Evolutionary conservation across 2,797 vertebrate genomes (phyloP), one percentile per base, ranked within the genome.

Genomic region (Platyrinchus mystaceus): DNA sequence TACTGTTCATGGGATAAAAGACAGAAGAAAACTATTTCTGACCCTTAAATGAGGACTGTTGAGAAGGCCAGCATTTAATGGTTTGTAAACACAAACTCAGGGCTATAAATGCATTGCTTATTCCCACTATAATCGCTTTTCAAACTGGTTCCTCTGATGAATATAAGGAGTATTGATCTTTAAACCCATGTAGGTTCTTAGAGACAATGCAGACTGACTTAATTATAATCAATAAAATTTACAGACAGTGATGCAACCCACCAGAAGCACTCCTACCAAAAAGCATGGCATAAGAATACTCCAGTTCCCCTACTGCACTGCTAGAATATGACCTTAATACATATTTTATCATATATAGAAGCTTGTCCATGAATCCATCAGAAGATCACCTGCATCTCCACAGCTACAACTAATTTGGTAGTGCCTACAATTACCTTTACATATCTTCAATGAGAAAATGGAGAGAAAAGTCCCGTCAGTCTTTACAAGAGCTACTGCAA

Each of bases 221-320:
- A 97, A 98, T 98, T 98, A 98, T 97, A 98, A 98, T 98, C 98
- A 98, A 98, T 98, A 98, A 97, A 96, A 97, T 97, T 96, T 97
- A 98, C 97, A 98, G 98, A 98, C 97, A 84, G 93, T 97, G 97
- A 97, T 96, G 97, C 96, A 97, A 96, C 94, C 95, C 94, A 96
- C 96, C 93, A 97, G 97, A 97, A 98, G 91, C 74, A 89, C 34
- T 91, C 94, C 95, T 97, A 97, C 93, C 96, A 96, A 97, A 98
- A 97, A 95, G 96, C 95, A 97, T 34, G 95, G 94, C 96, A 94
- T 95, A 95, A 97, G 97, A 97, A 96, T 96, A 96, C 92, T 96
- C 96, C 89, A 67, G 92, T 92, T 98, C 95, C 96, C 92, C 94
- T 85, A 91, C 91, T 94, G 95, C 79, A 64, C 86, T 95, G 85